phyloP scores from a whole-genome alignment of 2,888 invertebrate species.

The Spodoptera littoralis region DNA sequence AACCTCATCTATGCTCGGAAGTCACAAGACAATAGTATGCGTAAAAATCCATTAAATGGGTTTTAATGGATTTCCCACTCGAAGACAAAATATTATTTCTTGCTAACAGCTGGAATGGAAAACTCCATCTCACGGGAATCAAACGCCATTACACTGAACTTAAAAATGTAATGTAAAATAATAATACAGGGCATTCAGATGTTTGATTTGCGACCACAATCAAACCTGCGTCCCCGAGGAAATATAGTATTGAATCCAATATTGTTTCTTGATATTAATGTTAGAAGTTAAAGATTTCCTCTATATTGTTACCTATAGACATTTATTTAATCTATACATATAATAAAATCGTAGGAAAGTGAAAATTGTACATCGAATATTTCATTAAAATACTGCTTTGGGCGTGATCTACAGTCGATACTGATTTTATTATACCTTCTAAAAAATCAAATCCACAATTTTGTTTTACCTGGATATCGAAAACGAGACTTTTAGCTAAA shows the following conservation, averaged over 20 bases:
- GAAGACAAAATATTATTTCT: slow-evolving; percentile 6
- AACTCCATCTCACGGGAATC: slow-evolving; percentile 21
- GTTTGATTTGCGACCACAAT: slow-evolving; percentile 61
- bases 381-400: no score
- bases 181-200: slow-evolving; percentile 48
- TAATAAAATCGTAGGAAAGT: no score
- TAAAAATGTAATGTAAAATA: slow-evolving; percentile 45
- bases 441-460: no score
- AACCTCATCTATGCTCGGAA: no score
- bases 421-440: no score
- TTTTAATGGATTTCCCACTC: no score
- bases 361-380: no score
- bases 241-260: slow-evolving; percentile 65
- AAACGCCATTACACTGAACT: slow-evolving; percentile 5
- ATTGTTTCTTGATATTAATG: slow-evolving; percentile 39
- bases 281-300: not conserved
- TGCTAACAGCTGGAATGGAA: slow-evolving; percentile 9
- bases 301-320: no score
- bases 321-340: no score
- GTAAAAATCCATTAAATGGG: not conserved
- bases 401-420: no score
- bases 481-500: no score
- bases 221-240: slow-evolving; percentile 62
- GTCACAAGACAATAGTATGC: not conserved
- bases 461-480: no score